Conservation (phyloP, 2,113 vertebrate species). For the Opisthocomus hoazin region DNA sequence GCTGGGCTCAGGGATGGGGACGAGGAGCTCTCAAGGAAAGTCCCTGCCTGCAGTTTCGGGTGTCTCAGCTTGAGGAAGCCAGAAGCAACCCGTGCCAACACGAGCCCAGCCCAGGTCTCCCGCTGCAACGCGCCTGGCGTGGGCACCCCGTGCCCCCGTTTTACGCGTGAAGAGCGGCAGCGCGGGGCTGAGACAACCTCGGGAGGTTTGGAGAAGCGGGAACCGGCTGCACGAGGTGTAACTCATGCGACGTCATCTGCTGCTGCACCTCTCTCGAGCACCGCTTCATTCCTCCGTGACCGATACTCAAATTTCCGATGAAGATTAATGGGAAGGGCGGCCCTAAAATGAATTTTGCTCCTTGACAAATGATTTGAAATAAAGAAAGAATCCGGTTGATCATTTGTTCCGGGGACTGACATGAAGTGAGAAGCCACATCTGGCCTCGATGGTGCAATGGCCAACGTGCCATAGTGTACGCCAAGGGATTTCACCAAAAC, state of each 20-base stretch:
- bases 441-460: not conserved
- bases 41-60: not conserved
- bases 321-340: not conserved
- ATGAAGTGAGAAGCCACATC: not conserved
- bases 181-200: not conserved
- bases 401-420: not conserved
- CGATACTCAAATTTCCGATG: not conserved
- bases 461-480: fast-evolving
- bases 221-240: not conserved
- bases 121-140: not conserved
- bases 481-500: not conserved
- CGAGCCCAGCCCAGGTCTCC: not conserved
- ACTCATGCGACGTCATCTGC: not conserved
- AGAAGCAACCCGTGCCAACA: not conserved
- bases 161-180: not conserved
- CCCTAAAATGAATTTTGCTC: not conserved
- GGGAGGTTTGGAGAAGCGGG: not conserved
- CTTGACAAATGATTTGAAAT: not conserved
- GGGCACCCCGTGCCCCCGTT: fast-evolving
- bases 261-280: not conserved
- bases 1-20: not conserved
- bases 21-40: not conserved
- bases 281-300: not conserved
- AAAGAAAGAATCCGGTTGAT: not conserved
- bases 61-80: not conserved